Evolutionary conservation across 1,140 invertebrate species (phyloP), one percentile per base, ranked within the genome.

Genomic region (Drosophila nigrodunni): DNA sequence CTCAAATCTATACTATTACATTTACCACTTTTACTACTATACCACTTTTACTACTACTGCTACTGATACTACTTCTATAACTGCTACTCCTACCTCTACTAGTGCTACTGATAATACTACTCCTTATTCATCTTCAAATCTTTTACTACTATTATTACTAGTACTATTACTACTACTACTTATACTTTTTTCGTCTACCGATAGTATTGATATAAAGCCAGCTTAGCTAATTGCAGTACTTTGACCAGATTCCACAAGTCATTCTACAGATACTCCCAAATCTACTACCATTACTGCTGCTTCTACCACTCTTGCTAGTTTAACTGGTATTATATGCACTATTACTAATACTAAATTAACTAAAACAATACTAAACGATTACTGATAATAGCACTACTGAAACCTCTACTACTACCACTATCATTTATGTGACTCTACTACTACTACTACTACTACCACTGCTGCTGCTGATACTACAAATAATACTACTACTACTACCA

Each of bases 121-220:
- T 43, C 1, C 15, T 15, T 0, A 15, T 15, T 15, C 15, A 15
- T 15, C 15, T n/a, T n/a, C n/a, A 15, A 15, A 15, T 15, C 15
- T 15, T 15, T 39, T 39, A 11, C 9, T 43, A 4, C 39, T 43
- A 43, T 1, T n/a, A 43, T 11, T 37, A 60, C 39, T 43, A 47
- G 43, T 47, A 68, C 46, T 21, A 43, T 1, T n/a, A 43, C 39
- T 37, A 60, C 39, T 43, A 47, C 52, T 47, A 68, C 46, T 21
- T 21, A 1, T 21, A 21, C 18, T 2, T 2, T 21, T 21, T 21
- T 21, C 18, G 0, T 21, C 18, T 21, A 21, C 2, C 18, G 2
- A 21, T 21, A 21, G 18, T 21, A 21, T 21, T 21, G 1, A 0
- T 21, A 21, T 21, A 21, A 1, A 21, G 18, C 2, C 2, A 1